phyloP scores from a whole-genome alignment of 2,888 invertebrate genomes.

The Phengaris arion region DNA sequence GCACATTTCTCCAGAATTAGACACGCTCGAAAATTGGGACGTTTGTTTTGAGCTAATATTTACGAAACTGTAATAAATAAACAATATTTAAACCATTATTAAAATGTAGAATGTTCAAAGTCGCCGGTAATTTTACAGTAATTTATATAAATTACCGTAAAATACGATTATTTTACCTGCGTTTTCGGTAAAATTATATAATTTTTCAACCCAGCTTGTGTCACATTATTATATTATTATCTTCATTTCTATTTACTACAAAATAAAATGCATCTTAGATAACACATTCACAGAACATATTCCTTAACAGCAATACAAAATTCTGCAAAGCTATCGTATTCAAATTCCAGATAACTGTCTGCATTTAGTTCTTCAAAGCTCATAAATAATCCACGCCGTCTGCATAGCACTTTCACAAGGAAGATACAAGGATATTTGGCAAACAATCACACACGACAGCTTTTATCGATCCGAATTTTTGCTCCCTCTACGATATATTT shows the following conservation, averaged over 20 bases:
- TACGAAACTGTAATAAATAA: too few relatives aligned
- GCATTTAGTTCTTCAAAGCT: slow-evolving; percentile 15
- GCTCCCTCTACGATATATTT: slow-evolving; percentile 56
- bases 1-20: too few relatives aligned
- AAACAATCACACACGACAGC: slow-evolving; percentile 29
- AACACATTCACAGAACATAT: not conserved
- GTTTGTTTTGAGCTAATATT: too few relatives aligned
- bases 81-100: too few relatives aligned
- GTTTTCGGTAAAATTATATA: too few relatives aligned
- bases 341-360: slow-evolving; percentile 20
- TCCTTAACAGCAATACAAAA: not conserved
- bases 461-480: slow-evolving; percentile 48
- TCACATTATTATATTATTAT: not conserved
- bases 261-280: slow-evolving; percentile 8
- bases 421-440: slow-evolving; percentile 26
- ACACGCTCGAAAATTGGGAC: too few relatives aligned
- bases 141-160: too few relatives aligned
- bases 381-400: slow-evolving; percentile 22
- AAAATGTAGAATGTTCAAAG: too few relatives aligned
- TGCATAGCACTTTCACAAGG: slow-evolving; percentile 22
- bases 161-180: too few relatives aligned
- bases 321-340: slow-evolving; percentile 15
- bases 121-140: too few relatives aligned
- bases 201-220: too few relatives aligned
- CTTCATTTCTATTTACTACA: not conserved